phyloP scores from a whole-genome alignment of 1,140 invertebrate species.

The Watersipora subatra region DNA sequence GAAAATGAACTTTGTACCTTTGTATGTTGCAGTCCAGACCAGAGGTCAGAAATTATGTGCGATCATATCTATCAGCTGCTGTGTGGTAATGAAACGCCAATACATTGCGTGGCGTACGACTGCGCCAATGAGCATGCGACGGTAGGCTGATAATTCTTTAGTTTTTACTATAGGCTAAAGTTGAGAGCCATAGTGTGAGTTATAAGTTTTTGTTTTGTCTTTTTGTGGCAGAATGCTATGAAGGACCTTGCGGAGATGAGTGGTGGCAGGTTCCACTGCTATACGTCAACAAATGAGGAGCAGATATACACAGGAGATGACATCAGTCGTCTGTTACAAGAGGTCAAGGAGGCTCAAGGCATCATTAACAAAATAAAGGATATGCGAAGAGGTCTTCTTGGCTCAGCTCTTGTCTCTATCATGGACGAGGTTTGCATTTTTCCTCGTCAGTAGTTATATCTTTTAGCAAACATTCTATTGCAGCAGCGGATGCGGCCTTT shows the following conservation, averaged over 20 bases:
- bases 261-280: slow-evolving; percentile 37
- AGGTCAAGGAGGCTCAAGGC: slow-evolving; percentile 43
- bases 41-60: slow-evolving; percentile 32
- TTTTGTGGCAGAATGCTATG: slow-evolving; percentile 20
- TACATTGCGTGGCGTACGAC: slow-evolving; percentile 38
- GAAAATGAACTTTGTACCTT: no score
- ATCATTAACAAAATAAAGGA: slow-evolving; percentile 72
- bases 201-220: background rate
- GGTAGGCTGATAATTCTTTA: slow-evolving; percentile 18
- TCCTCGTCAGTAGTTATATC: background rate
- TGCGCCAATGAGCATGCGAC: slow-evolving; percentile 36
- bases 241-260: slow-evolving; percentile 32
- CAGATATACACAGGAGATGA: slow-evolving; percentile 39
- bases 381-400: slow-evolving; percentile 41
- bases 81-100: slow-evolving; percentile 22
- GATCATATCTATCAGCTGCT: slow-evolving; percentile 36
- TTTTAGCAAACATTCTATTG: background rate
- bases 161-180: background rate
- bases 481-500: background rate
- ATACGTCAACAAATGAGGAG: slow-evolving; percentile 35
- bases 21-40: slow-evolving; percentile 37
- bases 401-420: slow-evolving; percentile 35
- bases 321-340: slow-evolving; percentile 32
- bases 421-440: slow-evolving; percentile 32
- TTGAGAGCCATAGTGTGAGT: background rate